phyloP scores from a whole-genome alignment of 2,797 vertebrate genomes.

The Coranthus polyacanthus region DNA sequence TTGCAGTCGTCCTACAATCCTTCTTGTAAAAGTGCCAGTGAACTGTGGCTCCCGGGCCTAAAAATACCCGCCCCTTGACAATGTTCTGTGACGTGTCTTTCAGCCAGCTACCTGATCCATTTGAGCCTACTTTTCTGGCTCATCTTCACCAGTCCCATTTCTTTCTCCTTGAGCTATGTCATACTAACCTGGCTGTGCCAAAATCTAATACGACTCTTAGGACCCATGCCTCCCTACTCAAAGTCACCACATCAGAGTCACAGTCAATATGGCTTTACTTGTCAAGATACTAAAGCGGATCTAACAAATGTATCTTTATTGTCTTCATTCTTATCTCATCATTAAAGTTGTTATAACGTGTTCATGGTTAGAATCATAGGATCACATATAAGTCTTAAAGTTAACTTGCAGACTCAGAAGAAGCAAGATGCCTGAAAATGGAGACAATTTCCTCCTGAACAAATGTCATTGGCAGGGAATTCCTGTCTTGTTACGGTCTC shows the following conservation, averaged over 20 bases:
- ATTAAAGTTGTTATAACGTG: background rate
- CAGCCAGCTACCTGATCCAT: conserved; percentile 80
- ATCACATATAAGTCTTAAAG: conserved; percentile 11
- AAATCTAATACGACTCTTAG: conserved; percentile 71
- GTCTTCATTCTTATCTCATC: background rate
- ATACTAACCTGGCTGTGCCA: conserved; percentile 70
- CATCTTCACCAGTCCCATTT: conserved; percentile 67
- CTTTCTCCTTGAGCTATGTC: conserved; percentile 78
- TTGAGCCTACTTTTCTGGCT: conserved; percentile 72
- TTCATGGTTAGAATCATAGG: too few species aligned
- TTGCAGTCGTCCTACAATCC: conserved; percentile 76
- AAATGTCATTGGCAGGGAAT: conserved; percentile 76
- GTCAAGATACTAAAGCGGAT: conserved; percentile 37
- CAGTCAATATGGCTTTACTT: conserved; percentile 59
- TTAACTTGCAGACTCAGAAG: conserved; percentile 24
- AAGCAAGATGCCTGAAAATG: conserved; percentile 25
- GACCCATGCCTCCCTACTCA: conserved; percentile 47
- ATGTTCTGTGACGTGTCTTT: conserved; percentile 72
- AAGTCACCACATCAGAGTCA: conserved; percentile 58
- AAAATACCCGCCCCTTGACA: conserved; percentile 83
- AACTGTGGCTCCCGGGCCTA: conserved; percentile 77
- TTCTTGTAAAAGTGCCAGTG: conserved; percentile 78
- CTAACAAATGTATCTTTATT: conserved; percentile 21
- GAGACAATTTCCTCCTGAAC: conserved; percentile 74
- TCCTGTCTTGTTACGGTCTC: conserved; percentile 78